Evolutionary conservation across 2,797 vertebrate genomes (phyloP).

Genomic region (Siniperca obscura): DNA sequence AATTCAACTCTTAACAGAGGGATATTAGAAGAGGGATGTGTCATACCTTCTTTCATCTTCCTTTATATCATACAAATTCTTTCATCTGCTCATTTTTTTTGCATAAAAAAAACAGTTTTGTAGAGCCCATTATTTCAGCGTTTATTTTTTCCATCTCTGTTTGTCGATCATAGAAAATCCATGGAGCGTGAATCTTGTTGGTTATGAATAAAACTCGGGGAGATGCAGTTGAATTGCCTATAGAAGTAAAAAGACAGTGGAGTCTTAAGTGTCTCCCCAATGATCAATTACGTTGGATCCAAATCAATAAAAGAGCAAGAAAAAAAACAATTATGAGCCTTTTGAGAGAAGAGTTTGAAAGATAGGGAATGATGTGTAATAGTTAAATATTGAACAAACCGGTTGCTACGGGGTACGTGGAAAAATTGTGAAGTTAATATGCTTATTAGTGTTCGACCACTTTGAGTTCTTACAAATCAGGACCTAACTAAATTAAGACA

Average conservation of each 20-base stretch:
- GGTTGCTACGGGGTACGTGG: not conserved
- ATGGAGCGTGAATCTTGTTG: conserved; percentile 45
- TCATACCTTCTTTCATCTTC: conserved; percentile 16
- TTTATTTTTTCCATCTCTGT: conserved; percentile 42
- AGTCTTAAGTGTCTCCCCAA: conserved; percentile 65
- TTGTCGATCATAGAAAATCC: conserved; percentile 39
- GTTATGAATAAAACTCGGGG: conserved; percentile 56
- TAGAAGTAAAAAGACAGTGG: conserved; percentile 49
- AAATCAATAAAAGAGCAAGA: conserved; percentile 66
- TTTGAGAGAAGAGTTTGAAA: conserved; percentile 44
- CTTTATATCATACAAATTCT: not conserved
- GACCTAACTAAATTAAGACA: conserved; percentile 44
- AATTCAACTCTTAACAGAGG: not conserved
- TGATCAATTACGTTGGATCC: conserved; percentile 71
- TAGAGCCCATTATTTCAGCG: conserved; percentile 32
- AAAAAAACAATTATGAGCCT: conserved; percentile 62
- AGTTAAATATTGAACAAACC: conserved; percentile 42
- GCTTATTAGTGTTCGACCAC: conserved; percentile 47
- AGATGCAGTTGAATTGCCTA: conserved; percentile 40
- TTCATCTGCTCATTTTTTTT: conserved; percentile 28
- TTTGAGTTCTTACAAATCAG: conserved; percentile 32
- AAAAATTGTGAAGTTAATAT: conserved; percentile 23
- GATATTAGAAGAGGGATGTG: not conserved
- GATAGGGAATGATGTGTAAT: conserved; percentile 36
- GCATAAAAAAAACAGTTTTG: conserved; percentile 28